phyloP scores from a whole-genome alignment of 2,797 vertebrate genomes.

The Esox masquinongy region DNA sequence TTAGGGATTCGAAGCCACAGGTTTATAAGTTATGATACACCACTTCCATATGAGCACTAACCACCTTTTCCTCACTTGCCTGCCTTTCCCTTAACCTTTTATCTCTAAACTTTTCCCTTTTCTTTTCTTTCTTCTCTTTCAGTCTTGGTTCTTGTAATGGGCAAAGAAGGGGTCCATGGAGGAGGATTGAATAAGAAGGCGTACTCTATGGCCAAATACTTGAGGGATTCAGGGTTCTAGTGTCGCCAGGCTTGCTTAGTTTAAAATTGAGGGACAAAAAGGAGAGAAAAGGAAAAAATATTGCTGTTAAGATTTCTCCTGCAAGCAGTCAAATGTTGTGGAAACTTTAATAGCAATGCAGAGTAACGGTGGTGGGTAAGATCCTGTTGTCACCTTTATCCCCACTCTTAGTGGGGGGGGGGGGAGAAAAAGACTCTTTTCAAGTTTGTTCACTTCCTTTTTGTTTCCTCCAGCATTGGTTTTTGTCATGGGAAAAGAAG shows the following conservation, averaged over 20 bases:
- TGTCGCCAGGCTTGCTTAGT: slow-evolving; percentile 87
- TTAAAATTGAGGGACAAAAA: slow-evolving; percentile 73
- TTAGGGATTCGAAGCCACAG: too few relatives aligned
- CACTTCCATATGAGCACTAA: neutral
- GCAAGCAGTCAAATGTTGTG: slow-evolving; percentile 77
- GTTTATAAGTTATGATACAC: neutral
- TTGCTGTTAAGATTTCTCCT: slow-evolving; percentile 91
- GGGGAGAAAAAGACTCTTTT: slow-evolving; percentile 45
- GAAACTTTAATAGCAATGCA: slow-evolving; percentile 91
- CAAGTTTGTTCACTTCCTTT: slow-evolving; percentile 69
- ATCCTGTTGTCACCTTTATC: slow-evolving; percentile 92
- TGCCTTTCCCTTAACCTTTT: slow-evolving; percentile 56
- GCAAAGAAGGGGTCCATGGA: slow-evolving; percentile 99
- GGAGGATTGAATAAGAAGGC: slow-evolving; percentile 99
- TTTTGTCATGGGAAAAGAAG: slow-evolving; percentile 96
- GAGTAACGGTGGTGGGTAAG: slow-evolving; percentile 93
- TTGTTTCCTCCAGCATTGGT: slow-evolving; percentile 88
- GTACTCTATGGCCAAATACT: slow-evolving; percentile 99
- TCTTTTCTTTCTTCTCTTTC: slow-evolving; percentile 91
- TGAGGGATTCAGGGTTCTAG: slow-evolving; percentile 99
- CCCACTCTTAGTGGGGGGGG: slow-evolving; percentile 82
- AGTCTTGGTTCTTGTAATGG: slow-evolving; percentile 99
- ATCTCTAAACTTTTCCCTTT: slow-evolving; percentile 74
- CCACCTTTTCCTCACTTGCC: slow-evolving; percentile 50
- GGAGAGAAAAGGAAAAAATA: slow-evolving; percentile 69